Evolutionary conservation across 2,113 vertebrate species (phyloP).

Genomic region (Todiramphus saurophagus): DNA sequence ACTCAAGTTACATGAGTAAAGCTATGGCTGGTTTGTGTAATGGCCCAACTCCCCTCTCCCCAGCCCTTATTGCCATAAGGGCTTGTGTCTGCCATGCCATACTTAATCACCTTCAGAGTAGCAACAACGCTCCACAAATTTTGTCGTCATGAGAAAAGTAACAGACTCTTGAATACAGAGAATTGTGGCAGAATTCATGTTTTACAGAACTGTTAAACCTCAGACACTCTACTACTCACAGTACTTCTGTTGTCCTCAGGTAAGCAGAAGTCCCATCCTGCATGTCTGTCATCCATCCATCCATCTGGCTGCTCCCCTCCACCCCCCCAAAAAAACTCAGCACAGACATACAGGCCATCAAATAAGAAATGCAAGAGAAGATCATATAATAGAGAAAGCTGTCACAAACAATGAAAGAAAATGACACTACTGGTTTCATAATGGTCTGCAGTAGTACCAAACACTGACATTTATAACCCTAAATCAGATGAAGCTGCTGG

Average conservation of each 20-base stretch:
- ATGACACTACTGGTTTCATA: not conserved
- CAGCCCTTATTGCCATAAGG: accelerated
- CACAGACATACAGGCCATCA: not conserved
- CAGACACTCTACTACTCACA: not conserved
- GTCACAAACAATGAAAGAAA: no score
- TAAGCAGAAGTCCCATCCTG: not conserved
- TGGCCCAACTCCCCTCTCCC: no score
- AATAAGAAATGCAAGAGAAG: not conserved
- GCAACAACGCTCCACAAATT: not conserved
- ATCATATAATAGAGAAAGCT: not conserved
- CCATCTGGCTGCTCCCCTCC: not conserved
- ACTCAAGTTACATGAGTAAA: not conserved
- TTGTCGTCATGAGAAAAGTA: not conserved
- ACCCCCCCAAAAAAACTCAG: accelerated
- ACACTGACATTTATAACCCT: not conserved
- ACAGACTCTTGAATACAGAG: not conserved
- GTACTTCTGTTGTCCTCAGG: not conserved
- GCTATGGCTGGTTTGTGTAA: not conserved
- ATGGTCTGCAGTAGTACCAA: not conserved
- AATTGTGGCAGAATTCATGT: not conserved
- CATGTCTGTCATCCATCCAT: not conserved
- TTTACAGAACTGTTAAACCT: not conserved
- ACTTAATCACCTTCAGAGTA: not conserved
- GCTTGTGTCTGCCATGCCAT: not conserved
- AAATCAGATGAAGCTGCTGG: not conserved